These are phyloP conservation scores for Sycophaga agraensis DNA, from an alignment of 1,140 invertebrate genomes.

Conservation along the genomic window DNA sequence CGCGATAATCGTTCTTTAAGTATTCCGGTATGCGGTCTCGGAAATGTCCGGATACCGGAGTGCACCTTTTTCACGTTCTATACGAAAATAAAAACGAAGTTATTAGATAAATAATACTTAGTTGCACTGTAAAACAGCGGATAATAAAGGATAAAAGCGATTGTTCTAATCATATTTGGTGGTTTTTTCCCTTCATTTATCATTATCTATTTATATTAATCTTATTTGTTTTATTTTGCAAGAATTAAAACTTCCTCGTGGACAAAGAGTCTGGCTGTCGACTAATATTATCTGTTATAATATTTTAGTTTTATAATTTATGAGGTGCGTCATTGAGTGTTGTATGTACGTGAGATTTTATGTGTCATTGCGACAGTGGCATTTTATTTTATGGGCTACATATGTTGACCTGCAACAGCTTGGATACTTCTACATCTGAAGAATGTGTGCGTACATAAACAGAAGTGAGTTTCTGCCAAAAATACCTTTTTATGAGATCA, in stretches of 20 bases:
- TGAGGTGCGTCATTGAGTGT: slow-evolving; percentile 23
- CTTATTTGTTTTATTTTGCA: slow-evolving; percentile 23
- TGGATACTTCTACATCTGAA: slow-evolving; percentile 26
- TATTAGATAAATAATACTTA: not conserved
- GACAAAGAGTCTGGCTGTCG: slow-evolving; percentile 30
- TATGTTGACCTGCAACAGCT: slow-evolving; percentile 46
- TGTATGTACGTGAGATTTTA: slow-evolving; percentile 40
- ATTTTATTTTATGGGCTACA: slow-evolving; percentile 40
- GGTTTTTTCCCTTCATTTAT: slow-evolving; percentile 25
- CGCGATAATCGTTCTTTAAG: not conserved
- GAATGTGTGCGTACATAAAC: slow-evolving; percentile 21
- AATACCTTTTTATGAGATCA: too few relatives aligned
- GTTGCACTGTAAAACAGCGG: slow-evolving; percentile 19
- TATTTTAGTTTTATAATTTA: slow-evolving; percentile 27
- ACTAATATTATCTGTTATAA: slow-evolving; percentile 31
- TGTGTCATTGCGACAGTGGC: slow-evolving; percentile 31
- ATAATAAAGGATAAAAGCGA: slow-evolving; percentile 8
- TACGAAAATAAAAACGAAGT: not conserved
- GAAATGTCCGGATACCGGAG: slow-evolving; percentile 2
- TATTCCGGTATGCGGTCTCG: slow-evolving; percentile 8
- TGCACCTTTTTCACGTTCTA: slow-evolving; percentile 21
- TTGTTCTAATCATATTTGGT: slow-evolving; percentile 17
- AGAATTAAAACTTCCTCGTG: slow-evolving; percentile 29
- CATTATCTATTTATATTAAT: not conserved
- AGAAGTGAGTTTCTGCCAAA: slow-evolving; percentile 30